phyloP scores from a whole-genome alignment of 2,888 invertebrate species.

The Latrodectus hesperus region DNA sequence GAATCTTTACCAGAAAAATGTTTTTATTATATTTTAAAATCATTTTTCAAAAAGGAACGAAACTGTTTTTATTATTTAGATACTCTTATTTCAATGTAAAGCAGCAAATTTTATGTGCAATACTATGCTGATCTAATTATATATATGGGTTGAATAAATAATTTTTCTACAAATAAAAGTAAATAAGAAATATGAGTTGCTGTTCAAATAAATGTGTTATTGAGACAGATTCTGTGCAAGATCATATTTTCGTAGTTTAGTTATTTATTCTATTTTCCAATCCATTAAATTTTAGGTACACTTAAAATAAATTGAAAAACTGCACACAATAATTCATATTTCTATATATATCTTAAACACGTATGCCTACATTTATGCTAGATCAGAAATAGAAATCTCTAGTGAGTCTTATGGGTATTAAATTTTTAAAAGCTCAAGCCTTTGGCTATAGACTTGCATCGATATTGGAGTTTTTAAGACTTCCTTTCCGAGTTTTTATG shows the following conservation, averaged over 20 bases:
- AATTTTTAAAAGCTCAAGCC: slow-evolving; percentile 49
- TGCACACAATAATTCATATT: not conserved
- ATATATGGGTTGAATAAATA: too few species aligned
- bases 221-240: too few species aligned
- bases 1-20: too few species aligned
- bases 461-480: slow-evolving; percentile 57
- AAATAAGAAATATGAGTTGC: too few species aligned
- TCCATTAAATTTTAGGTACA: slow-evolving; percentile 16
- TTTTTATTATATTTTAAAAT: too few species aligned
- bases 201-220: not conserved
- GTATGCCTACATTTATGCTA: slow-evolving; percentile 3
- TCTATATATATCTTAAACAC: slow-evolving; percentile 6
- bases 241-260: not conserved
- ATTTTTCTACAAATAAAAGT: too few species aligned
- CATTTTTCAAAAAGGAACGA: too few species aligned
- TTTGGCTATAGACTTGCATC: slow-evolving; percentile 31
- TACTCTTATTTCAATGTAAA: too few species aligned
- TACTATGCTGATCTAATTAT: too few species aligned
- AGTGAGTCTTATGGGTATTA: slow-evolving; percentile 40
- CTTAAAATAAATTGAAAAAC: slow-evolving; percentile 23
- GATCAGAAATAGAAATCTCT: slow-evolving; percentile 25
- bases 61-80: too few species aligned
- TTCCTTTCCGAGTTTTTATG: slow-evolving; percentile 33
- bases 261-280: slow-evolving; percentile 11
- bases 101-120: too few species aligned